Percentiles rank a stretch among this genome's conserved stretches.
Evolutionary conservation across 1,140 invertebrate genomes (phyloP).

Genomic region (Leptestheria dahalacensis): DNA sequence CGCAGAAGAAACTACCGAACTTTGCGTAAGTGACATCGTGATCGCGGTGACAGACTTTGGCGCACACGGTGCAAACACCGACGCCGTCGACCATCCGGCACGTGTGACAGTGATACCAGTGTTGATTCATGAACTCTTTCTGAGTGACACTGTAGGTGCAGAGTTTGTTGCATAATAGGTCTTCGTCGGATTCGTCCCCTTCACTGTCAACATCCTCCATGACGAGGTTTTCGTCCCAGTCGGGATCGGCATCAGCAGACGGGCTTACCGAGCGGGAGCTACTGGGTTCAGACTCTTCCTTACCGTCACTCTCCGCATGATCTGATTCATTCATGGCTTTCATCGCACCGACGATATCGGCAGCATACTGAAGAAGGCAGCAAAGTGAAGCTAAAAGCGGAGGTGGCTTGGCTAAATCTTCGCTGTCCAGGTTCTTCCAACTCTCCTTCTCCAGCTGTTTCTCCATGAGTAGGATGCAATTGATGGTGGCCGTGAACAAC

Average conservation of each 20-base stretch:
- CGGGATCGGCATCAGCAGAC: slow-evolving; percentile 55
- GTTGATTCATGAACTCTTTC: slow-evolving; percentile 96
- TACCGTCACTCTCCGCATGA: slow-evolving; percentile 14
- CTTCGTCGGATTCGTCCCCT: slow-evolving; percentile 89
- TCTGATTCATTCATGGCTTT: slow-evolving; percentile 30
- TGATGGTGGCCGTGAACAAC: slow-evolving; percentile 59
- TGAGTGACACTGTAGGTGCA: slow-evolving; percentile 94
- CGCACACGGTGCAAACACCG: slow-evolving; percentile 93
- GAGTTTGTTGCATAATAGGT: slow-evolving; percentile 80
- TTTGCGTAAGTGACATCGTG: slow-evolving; percentile 97
- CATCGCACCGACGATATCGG: slow-evolving; percentile 47
- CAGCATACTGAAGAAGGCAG: slow-evolving; percentile 57
- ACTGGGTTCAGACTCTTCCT: neutral
- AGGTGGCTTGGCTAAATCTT: slow-evolving; percentile 26
- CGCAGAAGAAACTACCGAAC: slow-evolving; percentile 97
- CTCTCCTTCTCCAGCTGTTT: slow-evolving; percentile 1
- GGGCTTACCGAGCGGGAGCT: slow-evolving; percentile 19
- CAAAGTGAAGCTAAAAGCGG: slow-evolving; percentile 58
- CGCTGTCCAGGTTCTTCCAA: slow-evolving; percentile 28
- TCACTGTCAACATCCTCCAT: slow-evolving; percentile 80
- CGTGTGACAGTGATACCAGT: slow-evolving; percentile 94
- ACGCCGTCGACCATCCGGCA: slow-evolving; percentile 96
- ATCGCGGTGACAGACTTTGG: slow-evolving; percentile 85
- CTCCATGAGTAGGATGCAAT: slow-evolving; percentile 43
- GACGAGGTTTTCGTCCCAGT: slow-evolving; percentile 63